phyloP scores from a whole-genome alignment of 2,113 vertebrate genomes.

The Sula dactylatra region DNA sequence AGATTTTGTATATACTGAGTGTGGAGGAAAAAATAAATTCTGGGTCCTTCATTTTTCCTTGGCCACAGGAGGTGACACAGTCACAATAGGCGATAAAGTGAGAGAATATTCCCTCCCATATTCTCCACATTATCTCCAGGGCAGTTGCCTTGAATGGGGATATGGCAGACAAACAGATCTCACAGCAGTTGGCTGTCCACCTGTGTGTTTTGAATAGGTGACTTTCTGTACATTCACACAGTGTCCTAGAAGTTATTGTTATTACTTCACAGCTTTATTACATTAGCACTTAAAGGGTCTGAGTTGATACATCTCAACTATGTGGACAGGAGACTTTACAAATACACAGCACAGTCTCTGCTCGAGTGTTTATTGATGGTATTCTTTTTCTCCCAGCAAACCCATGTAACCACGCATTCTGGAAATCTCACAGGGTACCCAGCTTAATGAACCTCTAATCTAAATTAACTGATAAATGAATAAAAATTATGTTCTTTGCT shows the following conservation, averaged over 20 bases:
- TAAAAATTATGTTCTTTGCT: not conserved
- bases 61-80: not conserved
- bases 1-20: not conserved
- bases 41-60: not conserved
- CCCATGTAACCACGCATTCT: not conserved
- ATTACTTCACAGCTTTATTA: not conserved
- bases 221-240: not conserved
- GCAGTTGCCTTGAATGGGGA: not conserved
- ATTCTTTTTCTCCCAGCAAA: not conserved
- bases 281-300: not conserved
- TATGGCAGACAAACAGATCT: not conserved
- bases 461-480: not conserved
- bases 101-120: not conserved
- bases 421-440: not conserved
- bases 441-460: not conserved
- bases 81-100: not conserved
- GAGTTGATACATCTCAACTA: not conserved
- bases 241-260: not conserved
- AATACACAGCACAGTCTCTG: not conserved
- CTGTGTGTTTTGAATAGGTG: not conserved
- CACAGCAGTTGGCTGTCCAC: not conserved
- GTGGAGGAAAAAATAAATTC: not conserved
- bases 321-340: not conserved
- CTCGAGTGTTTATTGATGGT: not conserved
- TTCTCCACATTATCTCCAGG: not conserved